These are phyloP conservation scores for Neofelis nebulosa DNA, from an alignment of 2,113 vertebrate genomes.

Conservation along the genomic window DNA sequence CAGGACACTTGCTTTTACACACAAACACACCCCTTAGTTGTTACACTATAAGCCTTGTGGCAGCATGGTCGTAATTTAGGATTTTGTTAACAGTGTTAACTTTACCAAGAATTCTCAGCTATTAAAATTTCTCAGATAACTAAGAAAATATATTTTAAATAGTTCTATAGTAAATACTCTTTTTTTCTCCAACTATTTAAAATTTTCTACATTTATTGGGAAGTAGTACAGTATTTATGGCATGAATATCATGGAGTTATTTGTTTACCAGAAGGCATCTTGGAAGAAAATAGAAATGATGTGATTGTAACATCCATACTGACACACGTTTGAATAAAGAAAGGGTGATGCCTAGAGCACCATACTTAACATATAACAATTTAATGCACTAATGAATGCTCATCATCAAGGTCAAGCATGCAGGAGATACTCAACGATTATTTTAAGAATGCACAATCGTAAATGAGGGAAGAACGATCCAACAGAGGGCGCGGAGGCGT, in stretches of 20 bases:
- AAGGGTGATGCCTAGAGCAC: background rate
- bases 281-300: background rate
- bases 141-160: background rate
- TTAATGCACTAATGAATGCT: background rate
- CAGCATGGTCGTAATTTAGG: background rate
- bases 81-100: background rate
- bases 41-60: background rate
- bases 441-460: background rate
- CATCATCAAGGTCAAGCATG: background rate
- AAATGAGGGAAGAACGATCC: background rate
- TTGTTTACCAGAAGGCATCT: background rate
- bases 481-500: background rate
- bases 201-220: background rate
- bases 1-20: background rate
- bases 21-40: background rate
- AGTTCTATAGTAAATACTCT: background rate
- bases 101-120: background rate
- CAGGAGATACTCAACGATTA: background rate
- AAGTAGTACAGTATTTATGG: background rate
- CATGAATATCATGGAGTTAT: background rate
- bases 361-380: background rate
- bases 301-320: background rate
- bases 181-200: background rate
- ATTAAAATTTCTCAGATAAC: slow-evolving; percentile 16
- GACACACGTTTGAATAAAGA: background rate